phyloP scores from a whole-genome alignment of 1,140 invertebrate genomes.

The Zophobas atratus region DNA sequence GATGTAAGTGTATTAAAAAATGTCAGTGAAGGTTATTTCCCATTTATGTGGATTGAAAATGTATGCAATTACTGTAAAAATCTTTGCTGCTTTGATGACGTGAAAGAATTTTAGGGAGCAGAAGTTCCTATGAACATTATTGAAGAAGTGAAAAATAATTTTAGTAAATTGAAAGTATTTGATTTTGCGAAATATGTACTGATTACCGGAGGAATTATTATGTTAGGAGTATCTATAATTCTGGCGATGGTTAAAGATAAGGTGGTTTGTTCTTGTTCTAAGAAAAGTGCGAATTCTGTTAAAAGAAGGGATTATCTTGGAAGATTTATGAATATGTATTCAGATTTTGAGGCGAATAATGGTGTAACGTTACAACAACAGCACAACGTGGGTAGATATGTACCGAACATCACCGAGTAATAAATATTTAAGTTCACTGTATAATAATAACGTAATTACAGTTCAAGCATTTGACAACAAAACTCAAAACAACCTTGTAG shows the following conservation, averaged over 20 bases:
- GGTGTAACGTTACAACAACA: not conserved
- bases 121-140: constrained; percentile 35
- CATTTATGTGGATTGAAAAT: constrained; percentile 83
- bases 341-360: not conserved
- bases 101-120: constrained; percentile 42
- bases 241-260: constrained; percentile 47
- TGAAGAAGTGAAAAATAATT: constrained; percentile 56
- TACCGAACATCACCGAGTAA: constrained; percentile 11
- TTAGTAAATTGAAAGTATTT: constrained; percentile 68
- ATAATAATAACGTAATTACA: too few relatives aligned
- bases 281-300: not conserved
- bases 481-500: too few relatives aligned
- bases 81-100: constrained; percentile 11
- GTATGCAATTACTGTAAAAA: constrained; percentile 60
- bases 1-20: constrained; percentile 76
- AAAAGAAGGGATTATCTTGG: not conserved
- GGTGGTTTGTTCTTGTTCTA: constrained; percentile 45
- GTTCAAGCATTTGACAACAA: too few relatives aligned
- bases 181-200: constrained; percentile 67
- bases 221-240: constrained; percentile 24
- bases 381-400: not conserved
- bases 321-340: not conserved
- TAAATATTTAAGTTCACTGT: too few relatives aligned
- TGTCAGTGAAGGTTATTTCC: constrained; percentile 71
- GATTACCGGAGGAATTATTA: constrained; percentile 55